Conservation (phyloP, 2,797 vertebrate species). For the Psittacula derbiana region DNA sequence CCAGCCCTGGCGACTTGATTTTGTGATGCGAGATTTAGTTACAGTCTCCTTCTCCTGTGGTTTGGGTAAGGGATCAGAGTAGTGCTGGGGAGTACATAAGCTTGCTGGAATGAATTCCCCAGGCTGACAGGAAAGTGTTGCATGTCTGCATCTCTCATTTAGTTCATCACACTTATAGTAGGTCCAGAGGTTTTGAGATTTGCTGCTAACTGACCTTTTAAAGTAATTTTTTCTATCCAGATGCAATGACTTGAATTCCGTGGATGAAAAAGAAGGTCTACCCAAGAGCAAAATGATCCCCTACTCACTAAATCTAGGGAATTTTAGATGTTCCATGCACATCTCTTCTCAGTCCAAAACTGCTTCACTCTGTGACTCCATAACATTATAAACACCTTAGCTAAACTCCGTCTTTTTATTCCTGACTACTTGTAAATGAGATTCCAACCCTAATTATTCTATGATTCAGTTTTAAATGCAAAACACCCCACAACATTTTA, state of each 20-base stretch:
- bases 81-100: not conserved
- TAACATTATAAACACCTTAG: not conserved
- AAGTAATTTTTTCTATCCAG: not conserved
- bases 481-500: not conserved
- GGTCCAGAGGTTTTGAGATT: not conserved
- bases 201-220: not conserved
- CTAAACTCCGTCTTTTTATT: not conserved
- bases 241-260: not conserved
- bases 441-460: not conserved
- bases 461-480: not conserved
- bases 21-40: constrained; percentile 17
- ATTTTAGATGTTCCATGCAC: not conserved
- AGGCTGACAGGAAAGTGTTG: not conserved
- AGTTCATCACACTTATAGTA: not conserved
- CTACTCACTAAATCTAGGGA: not conserved
- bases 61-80: not conserved
- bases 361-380: not conserved
- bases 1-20: not conserved
- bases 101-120: not conserved
- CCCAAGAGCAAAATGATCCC: not conserved
- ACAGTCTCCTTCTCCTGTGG: not conserved
- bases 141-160: not conserved
- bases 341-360: not conserved
- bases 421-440: not conserved
- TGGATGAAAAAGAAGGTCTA: not conserved